Evolutionary conservation across 2,888 invertebrate species (phyloP).

Genomic region (Mesorhabditis spiculigera): DNA sequence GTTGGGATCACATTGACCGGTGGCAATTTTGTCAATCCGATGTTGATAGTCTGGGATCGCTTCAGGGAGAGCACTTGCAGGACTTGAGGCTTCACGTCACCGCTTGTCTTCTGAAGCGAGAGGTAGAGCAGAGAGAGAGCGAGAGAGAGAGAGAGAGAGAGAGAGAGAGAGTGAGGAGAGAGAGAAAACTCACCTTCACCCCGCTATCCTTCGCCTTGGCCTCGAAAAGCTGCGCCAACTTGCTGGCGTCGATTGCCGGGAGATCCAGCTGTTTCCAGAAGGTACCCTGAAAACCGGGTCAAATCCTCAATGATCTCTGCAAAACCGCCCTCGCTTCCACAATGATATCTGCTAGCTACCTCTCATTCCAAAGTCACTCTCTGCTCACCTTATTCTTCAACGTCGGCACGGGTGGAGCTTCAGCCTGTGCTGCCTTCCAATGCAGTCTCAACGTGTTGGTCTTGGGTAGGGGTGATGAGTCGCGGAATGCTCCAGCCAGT

Average conservation of each 20-base stretch:
- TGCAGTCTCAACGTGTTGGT: conserved; percentile 76
- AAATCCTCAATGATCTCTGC: neutral
- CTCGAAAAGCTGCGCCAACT: conserved; percentile 93
- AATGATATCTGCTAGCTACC: conserved; percentile 15
- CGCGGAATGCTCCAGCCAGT: conserved; percentile 33
- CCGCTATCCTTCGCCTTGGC: conserved; percentile 77
- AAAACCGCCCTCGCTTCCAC: neutral
- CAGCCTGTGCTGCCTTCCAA: conserved; percentile 77
- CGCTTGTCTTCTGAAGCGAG: conserved; percentile 29
- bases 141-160: neutral
- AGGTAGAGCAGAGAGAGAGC: neutral
- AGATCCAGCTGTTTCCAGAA: conserved; percentile 85
- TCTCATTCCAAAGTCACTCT: too few species aligned
- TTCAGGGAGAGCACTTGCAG: conserved; percentile 87
- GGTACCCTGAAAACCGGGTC: conserved; percentile 35
- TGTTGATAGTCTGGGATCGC: conserved; percentile 97
- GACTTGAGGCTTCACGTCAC: conserved; percentile 73
- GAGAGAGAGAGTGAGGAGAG: too few species aligned
- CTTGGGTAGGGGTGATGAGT: conserved; percentile 6
- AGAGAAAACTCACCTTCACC: conserved; percentile 36
- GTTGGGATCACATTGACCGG: conserved; percentile 95
- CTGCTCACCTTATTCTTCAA: conserved; percentile 54
- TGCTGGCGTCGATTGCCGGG: conserved; percentile 82
- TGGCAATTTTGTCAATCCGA: conserved; percentile 96
- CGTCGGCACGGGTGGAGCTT: conserved; percentile 47